Evolutionary conservation across 2,113 vertebrate genomes (phyloP), one percentile per base, ranked within the genome.

Genomic region (Pandion haliaetus): DNA sequence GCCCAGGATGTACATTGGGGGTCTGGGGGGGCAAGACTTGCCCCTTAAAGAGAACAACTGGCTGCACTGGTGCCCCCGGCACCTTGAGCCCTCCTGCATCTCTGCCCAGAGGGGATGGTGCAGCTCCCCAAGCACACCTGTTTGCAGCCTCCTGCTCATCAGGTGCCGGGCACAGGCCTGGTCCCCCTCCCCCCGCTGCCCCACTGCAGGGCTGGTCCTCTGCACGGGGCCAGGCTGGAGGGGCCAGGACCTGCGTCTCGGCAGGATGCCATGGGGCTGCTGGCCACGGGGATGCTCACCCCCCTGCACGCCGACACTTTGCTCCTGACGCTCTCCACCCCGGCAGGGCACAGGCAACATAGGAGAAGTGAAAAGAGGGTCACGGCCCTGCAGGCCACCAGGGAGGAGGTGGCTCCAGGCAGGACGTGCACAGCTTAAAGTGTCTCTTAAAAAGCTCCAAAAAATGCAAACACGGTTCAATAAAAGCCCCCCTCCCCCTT

Each of bases 361-460:
- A 79, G 87, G 74, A 88, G 87, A 84, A 91, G 66, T 54, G 81
- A 49, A 77, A 82, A 82, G 47, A 92, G 57, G 77, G 44, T 77
- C 81, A 72, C 1, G 14, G 55, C 55, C 85, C 52, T 6, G 2
- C 88, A 90, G 73, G 72, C 83, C 87, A 77, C 79, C 0, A 0
- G 13, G 8, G 38, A 73, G 88, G 57, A 76, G 76, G 73, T 76
- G 55, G 74, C 69, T 86, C 69, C 78, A 87, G 74, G 71, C 79
- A 91, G 61, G 69, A 91, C 0, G 4, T 3, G 9, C 77, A 79
- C 20, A 2, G 67, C 67, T 80, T 63, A 81, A 82, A 82, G 18
- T 81, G 66, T 93, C 90, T 96, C 88, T 97, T 91, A 95, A 95
- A 97, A 97, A 97, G 94, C 76, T 96, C 90, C 69, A 85, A 97